Conservation (phyloP, 2,113 vertebrate genomes). For the Erinaceus europaeus region DNA sequence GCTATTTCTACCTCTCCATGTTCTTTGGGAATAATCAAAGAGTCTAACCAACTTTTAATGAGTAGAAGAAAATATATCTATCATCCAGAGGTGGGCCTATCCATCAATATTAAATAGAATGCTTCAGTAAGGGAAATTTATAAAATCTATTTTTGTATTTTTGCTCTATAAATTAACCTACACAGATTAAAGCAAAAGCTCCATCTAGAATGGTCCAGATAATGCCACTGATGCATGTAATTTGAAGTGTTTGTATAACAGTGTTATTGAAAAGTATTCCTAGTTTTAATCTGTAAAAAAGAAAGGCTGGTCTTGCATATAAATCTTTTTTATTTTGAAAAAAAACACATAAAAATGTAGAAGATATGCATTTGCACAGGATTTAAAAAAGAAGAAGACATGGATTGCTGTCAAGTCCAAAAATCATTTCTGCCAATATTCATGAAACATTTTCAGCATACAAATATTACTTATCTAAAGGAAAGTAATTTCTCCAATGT, state of each 20-base stretch:
- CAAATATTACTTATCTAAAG: not conserved
- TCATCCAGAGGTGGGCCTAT: not conserved
- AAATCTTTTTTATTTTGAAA: constrained; percentile 20
- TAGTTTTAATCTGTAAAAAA: constrained; percentile 32
- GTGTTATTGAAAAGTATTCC: constrained; percentile 48
- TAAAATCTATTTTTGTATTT: not conserved
- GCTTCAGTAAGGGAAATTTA: not conserved
- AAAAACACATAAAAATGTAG: constrained; percentile 29
- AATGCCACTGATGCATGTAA: not conserved
- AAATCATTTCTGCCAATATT: not conserved
- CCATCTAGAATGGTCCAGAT: not conserved
- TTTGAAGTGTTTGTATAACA: constrained; percentile 53
- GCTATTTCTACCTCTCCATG: not conserved
- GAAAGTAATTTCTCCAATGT: not conserved
- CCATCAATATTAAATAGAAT: not conserved
- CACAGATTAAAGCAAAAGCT: not conserved
- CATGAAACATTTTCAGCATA: not conserved
- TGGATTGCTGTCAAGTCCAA: not conserved
- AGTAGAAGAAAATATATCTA: not conserved
- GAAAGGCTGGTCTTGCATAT: constrained; percentile 38
- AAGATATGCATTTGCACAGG: too few relatives aligned
- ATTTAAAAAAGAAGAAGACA: constrained; percentile 15
- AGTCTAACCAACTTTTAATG: not conserved
- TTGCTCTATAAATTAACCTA: constrained; percentile 51
- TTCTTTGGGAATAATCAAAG: not conserved